Conservation (phyloP, 2,888 invertebrate genomes). For the Cyrtodaria siliqua region DNA sequence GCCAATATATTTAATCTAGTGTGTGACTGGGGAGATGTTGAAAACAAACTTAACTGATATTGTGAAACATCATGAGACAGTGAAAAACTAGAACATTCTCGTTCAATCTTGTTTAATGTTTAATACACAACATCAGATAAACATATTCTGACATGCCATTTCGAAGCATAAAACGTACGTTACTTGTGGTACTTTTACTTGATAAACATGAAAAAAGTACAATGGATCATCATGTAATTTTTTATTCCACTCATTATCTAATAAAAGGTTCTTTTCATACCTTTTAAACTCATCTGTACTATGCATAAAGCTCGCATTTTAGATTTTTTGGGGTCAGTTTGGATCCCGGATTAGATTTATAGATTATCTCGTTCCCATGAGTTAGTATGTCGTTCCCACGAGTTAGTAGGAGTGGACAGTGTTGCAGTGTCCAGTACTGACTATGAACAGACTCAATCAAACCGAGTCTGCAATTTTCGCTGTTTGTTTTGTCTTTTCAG, state of each 20-base stretch:
- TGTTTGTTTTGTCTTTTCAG: not conserved
- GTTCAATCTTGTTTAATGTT: conserved; percentile 13
- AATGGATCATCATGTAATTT: not conserved
- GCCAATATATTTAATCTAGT: conserved; percentile 29
- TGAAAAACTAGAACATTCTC: conserved; percentile 14
- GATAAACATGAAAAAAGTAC: not conserved
- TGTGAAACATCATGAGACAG: conserved; percentile 15
- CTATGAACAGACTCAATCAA: too few relatives aligned
- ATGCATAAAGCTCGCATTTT: conserved; percentile 13
- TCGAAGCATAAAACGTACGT: conserved; percentile 5
- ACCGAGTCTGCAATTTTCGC: conserved; percentile 11
- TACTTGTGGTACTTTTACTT: conserved; percentile 10
- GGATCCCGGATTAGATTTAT: conserved; percentile 17
- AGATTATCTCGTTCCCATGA: conserved; percentile 3
- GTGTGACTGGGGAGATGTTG: conserved; percentile 26
- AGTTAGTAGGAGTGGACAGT: not conserved
- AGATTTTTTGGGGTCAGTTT: conserved; percentile 15
- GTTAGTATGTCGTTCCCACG: not conserved
- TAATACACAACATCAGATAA: conserved; percentile 22
- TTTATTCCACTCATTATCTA: conserved; percentile 3
- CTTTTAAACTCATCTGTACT: conserved; percentile 5
- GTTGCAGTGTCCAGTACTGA: too few relatives aligned
- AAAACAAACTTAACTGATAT: conserved; percentile 17
- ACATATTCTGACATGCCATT: conserved; percentile 12
- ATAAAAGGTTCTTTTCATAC: conserved; percentile 11